Percentiles rank a stretch among this genome's conserved stretches.
These are phyloP conservation scores for Zosterops borbonicus DNA, from an alignment of 2,113 vertebrate species.

Conservation along the genomic window DNA sequence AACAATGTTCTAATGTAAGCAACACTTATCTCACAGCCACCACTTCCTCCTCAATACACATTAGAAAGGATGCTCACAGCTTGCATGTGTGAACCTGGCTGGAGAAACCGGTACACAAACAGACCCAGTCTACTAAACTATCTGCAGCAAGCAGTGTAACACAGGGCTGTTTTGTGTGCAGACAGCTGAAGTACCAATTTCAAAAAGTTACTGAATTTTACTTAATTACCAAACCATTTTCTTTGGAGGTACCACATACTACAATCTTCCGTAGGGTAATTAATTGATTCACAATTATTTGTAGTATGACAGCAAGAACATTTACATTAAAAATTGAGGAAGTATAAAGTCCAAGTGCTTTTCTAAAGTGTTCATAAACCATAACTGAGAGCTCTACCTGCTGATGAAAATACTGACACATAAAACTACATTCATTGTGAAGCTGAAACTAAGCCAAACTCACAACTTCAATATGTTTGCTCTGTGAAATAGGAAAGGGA, in stretches of 20 bases:
- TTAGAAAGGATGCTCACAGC: not conserved
- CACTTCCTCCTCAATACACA: not conserved
- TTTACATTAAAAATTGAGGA: not conserved
- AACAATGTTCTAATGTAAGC: not conserved
- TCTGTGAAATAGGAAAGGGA: not conserved
- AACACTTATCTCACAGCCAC: fast-evolving
- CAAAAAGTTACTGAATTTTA: not conserved
- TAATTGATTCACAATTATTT: not conserved
- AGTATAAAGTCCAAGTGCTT: slow-evolving; percentile 8
- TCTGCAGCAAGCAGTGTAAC: not conserved
- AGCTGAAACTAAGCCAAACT: slow-evolving; percentile 26
- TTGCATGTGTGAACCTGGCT: not conserved
- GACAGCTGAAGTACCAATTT: not conserved
- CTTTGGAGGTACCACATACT: not conserved
- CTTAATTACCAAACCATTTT: not conserved
- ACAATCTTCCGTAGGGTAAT: not conserved
- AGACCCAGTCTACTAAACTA: not conserved
- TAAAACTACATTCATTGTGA: not conserved
- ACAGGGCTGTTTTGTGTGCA: not conserved
- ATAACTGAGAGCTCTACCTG: not conserved
- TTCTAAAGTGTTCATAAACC: not conserved
- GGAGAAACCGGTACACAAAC: not conserved
- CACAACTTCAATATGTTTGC: not conserved
- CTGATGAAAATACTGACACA: not conserved
- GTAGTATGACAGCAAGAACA: not conserved